Conservation (phyloP, 1,140 invertebrate species). For the Cecropterus lyciades region DNA sequence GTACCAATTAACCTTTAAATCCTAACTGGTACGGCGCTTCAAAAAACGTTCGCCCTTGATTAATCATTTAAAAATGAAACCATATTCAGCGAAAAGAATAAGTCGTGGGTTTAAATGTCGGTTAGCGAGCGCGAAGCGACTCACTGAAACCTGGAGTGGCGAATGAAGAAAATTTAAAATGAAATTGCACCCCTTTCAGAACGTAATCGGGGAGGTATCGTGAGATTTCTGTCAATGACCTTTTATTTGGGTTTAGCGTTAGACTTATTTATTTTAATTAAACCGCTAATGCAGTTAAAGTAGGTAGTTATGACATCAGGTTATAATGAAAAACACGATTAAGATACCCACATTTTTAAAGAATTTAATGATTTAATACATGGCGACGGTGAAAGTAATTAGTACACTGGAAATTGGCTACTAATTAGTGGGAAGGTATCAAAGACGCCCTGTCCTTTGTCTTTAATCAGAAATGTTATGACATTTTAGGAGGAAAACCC, state of each 20-base stretch:
- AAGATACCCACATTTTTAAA: too few species aligned
- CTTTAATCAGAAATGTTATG: too few species aligned
- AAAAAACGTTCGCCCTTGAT: conserved; percentile 23
- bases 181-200: conserved; percentile 42
- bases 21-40: neutral
- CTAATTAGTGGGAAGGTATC: too few species aligned
- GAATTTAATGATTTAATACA: too few species aligned
- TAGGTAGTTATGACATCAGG: too few species aligned
- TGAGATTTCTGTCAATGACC: conserved; percentile 25
- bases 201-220: conserved; percentile 33
- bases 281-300: too few species aligned
- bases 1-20: conserved; percentile 9
- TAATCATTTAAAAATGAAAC: conserved; percentile 29
- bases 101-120: conserved; percentile 31
- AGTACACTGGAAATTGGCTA: too few species aligned
- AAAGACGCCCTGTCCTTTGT: too few species aligned
- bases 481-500: too few species aligned
- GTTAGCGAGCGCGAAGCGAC: conserved; percentile 32
- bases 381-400: too few species aligned
- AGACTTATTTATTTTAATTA: neutral
- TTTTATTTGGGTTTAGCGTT: conserved; percentile 20
- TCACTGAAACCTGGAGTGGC: conserved; percentile 29
- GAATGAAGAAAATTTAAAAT: conserved; percentile 45
- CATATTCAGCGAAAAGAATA: conserved; percentile 13
- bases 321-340: too few species aligned